Conservation (phyloP, 1,140 invertebrate genomes). For the Brachionus asplanchnoidis region DNA sequence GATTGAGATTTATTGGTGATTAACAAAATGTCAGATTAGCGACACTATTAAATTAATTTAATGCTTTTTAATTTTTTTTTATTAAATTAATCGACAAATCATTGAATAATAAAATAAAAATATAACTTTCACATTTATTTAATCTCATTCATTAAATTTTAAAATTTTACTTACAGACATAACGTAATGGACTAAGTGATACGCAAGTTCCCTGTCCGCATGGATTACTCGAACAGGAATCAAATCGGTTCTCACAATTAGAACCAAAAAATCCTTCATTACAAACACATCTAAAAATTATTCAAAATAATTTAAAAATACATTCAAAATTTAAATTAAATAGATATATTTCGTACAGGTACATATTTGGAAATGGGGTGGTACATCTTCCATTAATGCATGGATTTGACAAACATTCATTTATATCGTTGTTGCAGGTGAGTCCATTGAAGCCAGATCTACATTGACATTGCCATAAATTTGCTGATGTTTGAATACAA, state of each 20-base stretch:
- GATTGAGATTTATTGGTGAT: too few species aligned
- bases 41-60: too few species aligned
- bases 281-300: constrained; percentile 29
- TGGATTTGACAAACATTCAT: constrained; percentile 60
- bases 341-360: background rate
- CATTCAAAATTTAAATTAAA: too few species aligned
- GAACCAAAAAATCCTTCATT: constrained; percentile 42
- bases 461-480: constrained; percentile 41
- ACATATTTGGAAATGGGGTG: constrained; percentile 39
- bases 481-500: constrained; percentile 58
- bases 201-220: constrained; percentile 31
- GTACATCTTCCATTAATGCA: constrained; percentile 63
- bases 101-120: too few species aligned
- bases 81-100: too few species aligned
- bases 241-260: constrained; percentile 42
- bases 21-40: too few species aligned
- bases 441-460: constrained; percentile 28
- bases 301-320: background rate
- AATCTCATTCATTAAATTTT: background rate
- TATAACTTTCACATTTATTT: too few species aligned
- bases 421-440: constrained; percentile 43
- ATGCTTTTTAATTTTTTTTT: too few species aligned
- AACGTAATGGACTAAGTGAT: background rate
- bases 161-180: background rate
- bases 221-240: constrained; percentile 29